Percentiles rank a stretch among this genome's conserved stretches.
Conservation (phyloP, 2,888 invertebrate genomes). For the Blera fallax region DNA sequence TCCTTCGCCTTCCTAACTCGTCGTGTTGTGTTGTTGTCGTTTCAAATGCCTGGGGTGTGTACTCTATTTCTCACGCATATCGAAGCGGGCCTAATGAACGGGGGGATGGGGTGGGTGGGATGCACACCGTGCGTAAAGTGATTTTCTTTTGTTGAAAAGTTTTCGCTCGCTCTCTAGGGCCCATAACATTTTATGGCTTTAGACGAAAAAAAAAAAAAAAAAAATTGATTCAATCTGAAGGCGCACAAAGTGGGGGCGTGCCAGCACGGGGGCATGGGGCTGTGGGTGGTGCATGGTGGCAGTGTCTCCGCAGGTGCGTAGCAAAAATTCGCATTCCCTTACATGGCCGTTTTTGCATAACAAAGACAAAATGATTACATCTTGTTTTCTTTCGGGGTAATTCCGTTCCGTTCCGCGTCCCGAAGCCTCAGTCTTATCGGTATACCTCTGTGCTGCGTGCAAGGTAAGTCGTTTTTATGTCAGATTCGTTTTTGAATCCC, state of each 20-base stretch:
- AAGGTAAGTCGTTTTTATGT: constrained; percentile 68
- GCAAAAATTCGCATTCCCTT: constrained; percentile 26
- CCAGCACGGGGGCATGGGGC: no score
- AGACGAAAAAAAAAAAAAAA: no score
- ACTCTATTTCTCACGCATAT: constrained; percentile 35
- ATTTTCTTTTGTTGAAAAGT: constrained; percentile 63
- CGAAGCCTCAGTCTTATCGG: constrained; percentile 14
- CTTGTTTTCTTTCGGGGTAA: constrained; percentile 61
- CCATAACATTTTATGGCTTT: constrained; percentile 66
- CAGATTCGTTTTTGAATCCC: constrained; percentile 69
- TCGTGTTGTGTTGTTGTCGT: background rate
- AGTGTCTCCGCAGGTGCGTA: constrained; percentile 51
- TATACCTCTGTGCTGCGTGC: constrained; percentile 34
- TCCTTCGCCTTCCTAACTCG: background rate
- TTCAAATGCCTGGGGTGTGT: constrained; percentile 28
- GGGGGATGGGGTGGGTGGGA: constrained; percentile 1
- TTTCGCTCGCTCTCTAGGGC: constrained; percentile 23
- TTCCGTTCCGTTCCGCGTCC: constrained; percentile 17
- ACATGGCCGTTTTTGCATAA: constrained; percentile 60
- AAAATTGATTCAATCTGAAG: constrained; percentile 68
- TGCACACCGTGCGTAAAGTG: constrained; percentile 54
- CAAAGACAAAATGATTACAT: constrained; percentile 71
- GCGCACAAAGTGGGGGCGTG: constrained; percentile 1
- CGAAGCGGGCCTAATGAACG: constrained; percentile 35
- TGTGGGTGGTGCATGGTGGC: constrained; percentile 21